phyloP scores from a whole-genome alignment of 2,888 invertebrate genomes.

The Seira musarum region DNA sequence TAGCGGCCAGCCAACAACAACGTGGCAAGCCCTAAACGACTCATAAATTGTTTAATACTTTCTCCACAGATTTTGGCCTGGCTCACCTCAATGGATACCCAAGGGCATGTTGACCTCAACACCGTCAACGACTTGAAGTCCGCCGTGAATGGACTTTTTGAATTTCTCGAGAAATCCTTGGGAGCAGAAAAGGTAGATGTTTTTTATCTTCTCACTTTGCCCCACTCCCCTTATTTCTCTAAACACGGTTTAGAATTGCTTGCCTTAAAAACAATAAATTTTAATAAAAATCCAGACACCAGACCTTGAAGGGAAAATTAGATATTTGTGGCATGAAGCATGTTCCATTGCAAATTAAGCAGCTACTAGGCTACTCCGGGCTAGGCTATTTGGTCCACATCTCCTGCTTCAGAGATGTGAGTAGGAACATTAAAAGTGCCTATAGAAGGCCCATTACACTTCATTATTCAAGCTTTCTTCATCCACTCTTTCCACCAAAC shows the following conservation, averaged over 20 bases:
- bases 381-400: too few species aligned
- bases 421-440: too few species aligned
- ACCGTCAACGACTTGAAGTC: slow-evolving; percentile 76
- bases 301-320: background rate
- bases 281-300: background rate
- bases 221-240: background rate
- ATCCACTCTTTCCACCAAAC: background rate
- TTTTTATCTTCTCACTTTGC: background rate
- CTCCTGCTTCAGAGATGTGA: too few species aligned
- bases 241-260: background rate
- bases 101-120: slow-evolving; percentile 75
- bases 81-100: slow-evolving; percentile 78
- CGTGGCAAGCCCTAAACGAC: background rate
- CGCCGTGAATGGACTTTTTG: slow-evolving; percentile 80
- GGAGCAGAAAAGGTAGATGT: slow-evolving; percentile 76
- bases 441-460: background rate
- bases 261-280: background rate
- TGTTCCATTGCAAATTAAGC: background rate
- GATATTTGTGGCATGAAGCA: background rate
- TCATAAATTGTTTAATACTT: slow-evolving; percentile 14
- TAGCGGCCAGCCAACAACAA: too few species aligned
- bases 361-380: background rate
- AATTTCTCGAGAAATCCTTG: slow-evolving; percentile 80
- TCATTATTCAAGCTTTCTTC: background rate
- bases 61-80: slow-evolving; percentile 76